Base-by-base conservation (phyloP, 2,797 vertebrate species). In the Momotus momota region DNA sequence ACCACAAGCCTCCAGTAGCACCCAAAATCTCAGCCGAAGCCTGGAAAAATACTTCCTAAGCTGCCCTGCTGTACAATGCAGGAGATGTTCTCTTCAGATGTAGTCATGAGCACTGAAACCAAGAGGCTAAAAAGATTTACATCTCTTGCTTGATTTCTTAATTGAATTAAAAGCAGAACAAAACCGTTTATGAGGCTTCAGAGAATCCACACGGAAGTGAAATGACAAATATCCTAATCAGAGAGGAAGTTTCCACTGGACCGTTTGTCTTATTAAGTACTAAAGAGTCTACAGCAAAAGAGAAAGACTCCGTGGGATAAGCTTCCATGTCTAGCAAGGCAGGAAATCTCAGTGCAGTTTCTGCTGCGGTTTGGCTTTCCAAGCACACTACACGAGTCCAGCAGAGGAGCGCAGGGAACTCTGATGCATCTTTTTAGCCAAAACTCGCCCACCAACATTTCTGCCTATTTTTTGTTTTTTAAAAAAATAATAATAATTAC, bases 111-210 rank as follows among this genome's bases (percentile, higher is more conserved):
- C 45, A 45, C 26, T 3, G 35, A 88, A 94, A 95, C 82, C 70
- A 86, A 80, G 90, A 93, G 73, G 58, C 82, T 83, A 93, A 91
- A 89, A 90, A 94, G 82, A 91, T 91, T 78, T 90, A 62, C 88
- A 88, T 86, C 85, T 88, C 88, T 62, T 90, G 75, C 90, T 87
- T 81, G 61, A 90, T 81, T 88, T 93, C 85, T 95, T 95, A 90
- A 95, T 74, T 71, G 72, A 94, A 95, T 91, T 94, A 91, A 92
- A 88, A 75, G 41, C 73, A 81, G 91, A 91, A 81, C 52, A 88
- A 72, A 90, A 45, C 29, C 46, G 69, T 46, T 64, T 75, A 40
- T 13, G 80, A 91, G 33, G 82, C 45, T 91, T 79, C 90, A 65
- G 75, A 91, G 77, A 93, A 94, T 49, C 54, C 58, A 81, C 85